Conservation (phyloP, 2,113 vertebrate genomes). For the Ciconia boyciana region DNA sequence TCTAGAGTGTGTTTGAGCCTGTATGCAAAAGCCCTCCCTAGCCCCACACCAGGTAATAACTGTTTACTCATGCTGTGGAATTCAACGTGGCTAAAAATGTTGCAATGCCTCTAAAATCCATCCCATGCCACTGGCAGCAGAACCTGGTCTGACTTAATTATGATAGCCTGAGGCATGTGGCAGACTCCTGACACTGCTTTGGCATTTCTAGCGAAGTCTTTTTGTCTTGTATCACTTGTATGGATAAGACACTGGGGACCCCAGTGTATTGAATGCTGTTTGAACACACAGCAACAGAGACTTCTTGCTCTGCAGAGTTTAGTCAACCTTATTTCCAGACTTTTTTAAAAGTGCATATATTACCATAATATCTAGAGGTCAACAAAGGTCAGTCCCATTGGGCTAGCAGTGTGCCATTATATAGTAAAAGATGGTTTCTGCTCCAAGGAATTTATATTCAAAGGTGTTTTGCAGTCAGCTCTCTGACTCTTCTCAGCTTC, state of each 20-base stretch:
- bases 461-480: neutral
- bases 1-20: neutral
- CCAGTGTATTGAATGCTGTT: neutral
- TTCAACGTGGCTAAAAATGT: neutral
- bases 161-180: neutral
- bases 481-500: neutral
- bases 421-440: neutral
- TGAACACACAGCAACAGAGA: neutral
- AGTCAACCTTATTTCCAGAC: neutral
- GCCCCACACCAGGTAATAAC: neutral
- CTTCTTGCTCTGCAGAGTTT: neutral
- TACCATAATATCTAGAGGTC: neutral
- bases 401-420: neutral
- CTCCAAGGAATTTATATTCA: neutral
- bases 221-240: neutral
- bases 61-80: neutral
- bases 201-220: slow-evolving; percentile 14
- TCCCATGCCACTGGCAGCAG: neutral
- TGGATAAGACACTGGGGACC: neutral
- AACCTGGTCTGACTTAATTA: neutral
- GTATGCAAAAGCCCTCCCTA: neutral
- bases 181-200: neutral
- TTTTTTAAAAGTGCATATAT: neutral
- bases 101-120: neutral
- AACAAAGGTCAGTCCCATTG: neutral